Percentiles rank a stretch among this genome's conserved stretches.
Conservation (phyloP, 2,113 vertebrate genomes). For the Acanthisitta chloris region DNA sequence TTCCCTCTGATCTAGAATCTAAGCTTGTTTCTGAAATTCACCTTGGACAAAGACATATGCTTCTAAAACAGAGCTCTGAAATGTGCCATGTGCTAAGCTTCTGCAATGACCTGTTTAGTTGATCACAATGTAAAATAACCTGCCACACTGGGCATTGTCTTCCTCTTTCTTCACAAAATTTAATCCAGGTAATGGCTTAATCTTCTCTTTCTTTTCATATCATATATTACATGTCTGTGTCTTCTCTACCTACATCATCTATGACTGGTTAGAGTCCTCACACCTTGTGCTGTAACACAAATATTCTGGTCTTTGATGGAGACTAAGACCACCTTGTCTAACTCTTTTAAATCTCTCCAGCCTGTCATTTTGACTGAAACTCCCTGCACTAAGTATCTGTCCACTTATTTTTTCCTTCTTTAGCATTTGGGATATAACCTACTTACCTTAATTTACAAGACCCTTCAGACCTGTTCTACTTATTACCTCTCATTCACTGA, state of each 20-base stretch:
- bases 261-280: background rate
- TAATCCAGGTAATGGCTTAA: background rate
- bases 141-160: background rate
- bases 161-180: background rate
- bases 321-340: background rate
- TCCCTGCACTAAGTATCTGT: background rate
- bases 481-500: background rate
- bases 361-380: background rate
- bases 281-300: background rate
- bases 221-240: background rate
- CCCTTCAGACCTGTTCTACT: background rate
- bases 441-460: background rate
- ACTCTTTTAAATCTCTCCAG: background rate
- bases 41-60: background rate
- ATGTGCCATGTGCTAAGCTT: background rate
- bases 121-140: background rate
- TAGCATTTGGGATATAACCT: background rate
- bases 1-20: background rate
- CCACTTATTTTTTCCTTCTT: background rate
- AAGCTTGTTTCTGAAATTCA: background rate
- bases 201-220: background rate
- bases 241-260: background rate
- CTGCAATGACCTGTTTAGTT: background rate
- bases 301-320: background rate
- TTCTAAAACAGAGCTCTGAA: background rate